Base-by-base conservation (phyloP, 2,797 vertebrate species). In the Knipowitschia caucasica region DNA sequence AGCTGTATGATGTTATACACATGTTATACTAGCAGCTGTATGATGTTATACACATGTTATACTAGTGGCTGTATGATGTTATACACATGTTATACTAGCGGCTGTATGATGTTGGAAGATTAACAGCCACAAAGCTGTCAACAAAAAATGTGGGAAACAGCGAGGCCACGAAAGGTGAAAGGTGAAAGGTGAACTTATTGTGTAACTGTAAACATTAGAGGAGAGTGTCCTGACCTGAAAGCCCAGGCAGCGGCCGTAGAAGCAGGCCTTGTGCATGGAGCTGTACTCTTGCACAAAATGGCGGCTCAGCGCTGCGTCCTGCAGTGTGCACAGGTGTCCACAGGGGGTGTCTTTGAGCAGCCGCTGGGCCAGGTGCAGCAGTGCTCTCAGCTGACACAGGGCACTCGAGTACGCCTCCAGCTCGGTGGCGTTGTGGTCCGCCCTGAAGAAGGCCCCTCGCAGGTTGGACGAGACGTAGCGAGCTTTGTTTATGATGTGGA, bases 211-310 rank as follows among this genome's bases (percentile, higher is more conserved):
- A n/a, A n/a, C n/a, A n/a, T n/a, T n/a, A n/a, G 18, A 6, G 1
- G 27, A 3, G 5, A 11, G 25, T 1, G 1, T 1, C 5, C 81
- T 64, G 52, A 96, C 94, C 92, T 96, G 94, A 53, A 96, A 96
- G 51, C 94, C 94, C 44, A 96, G 83, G 39, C 94, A 96, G 69
- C 94, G 92, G 1, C 94, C 94, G 0, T 95, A 96, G 86, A 96
- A 96, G 54, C 93, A 95, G 49, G 92, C 92, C 59, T 95, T 95
- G 83, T 93, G 92, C 89, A 96, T 90, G 4, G 92, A 92, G 76
- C 88, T 80, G 70, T 94, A 94, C 67, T 95, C 94, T n/a, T 60
- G 80, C 59, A 95, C 87, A 30, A 94, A 93, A 45, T 70, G 81
- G 11, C 69, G 61, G 2, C 81, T 92, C 65, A 94, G 73, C 1